A percentile compares a stretch with the other conserved stretches of the same genome.
phyloP scores from a whole-genome alignment of 2,888 invertebrate species.

The Pandemis cinnamomeana region DNA sequence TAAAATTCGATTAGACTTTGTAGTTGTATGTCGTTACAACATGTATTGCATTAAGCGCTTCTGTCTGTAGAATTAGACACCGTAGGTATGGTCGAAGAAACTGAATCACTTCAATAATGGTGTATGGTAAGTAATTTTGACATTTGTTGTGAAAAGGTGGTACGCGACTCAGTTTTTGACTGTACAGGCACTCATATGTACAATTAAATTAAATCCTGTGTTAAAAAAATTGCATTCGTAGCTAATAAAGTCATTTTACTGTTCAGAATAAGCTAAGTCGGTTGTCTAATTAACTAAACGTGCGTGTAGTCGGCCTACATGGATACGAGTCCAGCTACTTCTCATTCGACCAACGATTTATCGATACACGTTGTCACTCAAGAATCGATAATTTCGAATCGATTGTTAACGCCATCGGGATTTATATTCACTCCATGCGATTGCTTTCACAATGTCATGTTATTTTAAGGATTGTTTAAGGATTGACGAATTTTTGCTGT shows the following conservation, averaged over 20 bases:
- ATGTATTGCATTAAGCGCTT: too few species aligned
- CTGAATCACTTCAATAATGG: too few species aligned
- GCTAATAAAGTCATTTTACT: too few species aligned
- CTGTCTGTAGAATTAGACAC: too few species aligned
- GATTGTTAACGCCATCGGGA: constrained; percentile 29
- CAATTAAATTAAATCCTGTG: too few species aligned
- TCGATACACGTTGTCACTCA: constrained; percentile 29
- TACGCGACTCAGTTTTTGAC: too few species aligned
- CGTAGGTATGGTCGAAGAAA: too few species aligned
- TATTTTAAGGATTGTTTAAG: constrained; percentile 34
- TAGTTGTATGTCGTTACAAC: too few species aligned
- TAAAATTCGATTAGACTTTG: background rate
- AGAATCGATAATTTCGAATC: constrained; percentile 27
- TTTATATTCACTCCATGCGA: constrained; percentile 33
- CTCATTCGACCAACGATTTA: constrained; percentile 21
- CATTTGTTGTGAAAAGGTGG: too few species aligned
- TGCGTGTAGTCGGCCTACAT: background rate
- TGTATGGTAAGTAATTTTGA: too few species aligned
- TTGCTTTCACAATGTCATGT: constrained; percentile 34
- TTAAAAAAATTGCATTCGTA: too few species aligned
- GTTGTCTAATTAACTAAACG: constrained; percentile 16
- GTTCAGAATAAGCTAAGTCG: background rate
- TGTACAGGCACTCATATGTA: too few species aligned
- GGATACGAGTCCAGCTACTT: background rate
- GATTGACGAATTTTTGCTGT: constrained; percentile 18